phyloP scores from a whole-genome alignment of 2,797 vertebrate species.

The Epinephelus malabaricus region DNA sequence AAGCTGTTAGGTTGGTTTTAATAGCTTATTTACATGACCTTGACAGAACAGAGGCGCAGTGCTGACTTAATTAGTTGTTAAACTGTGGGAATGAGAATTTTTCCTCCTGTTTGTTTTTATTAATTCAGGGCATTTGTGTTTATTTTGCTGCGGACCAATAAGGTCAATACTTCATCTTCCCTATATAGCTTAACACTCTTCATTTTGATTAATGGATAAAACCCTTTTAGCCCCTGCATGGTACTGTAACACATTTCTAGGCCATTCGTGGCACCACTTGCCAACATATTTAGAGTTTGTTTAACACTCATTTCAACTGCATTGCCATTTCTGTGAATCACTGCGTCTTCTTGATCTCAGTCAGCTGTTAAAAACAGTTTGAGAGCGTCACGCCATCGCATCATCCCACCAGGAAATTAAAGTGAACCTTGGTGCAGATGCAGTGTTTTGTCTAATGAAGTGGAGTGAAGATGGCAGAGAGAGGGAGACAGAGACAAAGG shows the following conservation, averaged over 20 bases:
- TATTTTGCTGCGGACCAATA: slow-evolving; percentile 14
- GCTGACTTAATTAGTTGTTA: neutral
- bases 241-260: slow-evolving; percentile 26
- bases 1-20: slow-evolving; percentile 3
- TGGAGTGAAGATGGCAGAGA: slow-evolving; percentile 3
- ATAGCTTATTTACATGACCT: slow-evolving; percentile 16
- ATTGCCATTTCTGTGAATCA: neutral
- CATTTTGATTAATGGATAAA: slow-evolving; percentile 45
- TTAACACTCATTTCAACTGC: neutral
- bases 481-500: slow-evolving; percentile 1
- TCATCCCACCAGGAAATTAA: slow-evolving; percentile 71
- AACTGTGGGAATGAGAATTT: neutral
- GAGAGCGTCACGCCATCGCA: slow-evolving; percentile 52
- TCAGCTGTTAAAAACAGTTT: slow-evolving; percentile 63
- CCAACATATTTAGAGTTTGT: neutral
- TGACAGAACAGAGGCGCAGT: slow-evolving; percentile 2
- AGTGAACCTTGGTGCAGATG: slow-evolving; percentile 51
- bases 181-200: slow-evolving; percentile 28
- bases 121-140: neutral
- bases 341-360: slow-evolving; percentile 37
- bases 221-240: slow-evolving; percentile 15
- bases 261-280: neutral
- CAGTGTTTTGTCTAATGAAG: slow-evolving; percentile 48
- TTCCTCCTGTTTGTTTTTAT: slow-evolving; percentile 15
- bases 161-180: slow-evolving; percentile 38